phyloP scores from a whole-genome alignment of 2,113 vertebrate species.

The Eretmochelys imbricata region DNA sequence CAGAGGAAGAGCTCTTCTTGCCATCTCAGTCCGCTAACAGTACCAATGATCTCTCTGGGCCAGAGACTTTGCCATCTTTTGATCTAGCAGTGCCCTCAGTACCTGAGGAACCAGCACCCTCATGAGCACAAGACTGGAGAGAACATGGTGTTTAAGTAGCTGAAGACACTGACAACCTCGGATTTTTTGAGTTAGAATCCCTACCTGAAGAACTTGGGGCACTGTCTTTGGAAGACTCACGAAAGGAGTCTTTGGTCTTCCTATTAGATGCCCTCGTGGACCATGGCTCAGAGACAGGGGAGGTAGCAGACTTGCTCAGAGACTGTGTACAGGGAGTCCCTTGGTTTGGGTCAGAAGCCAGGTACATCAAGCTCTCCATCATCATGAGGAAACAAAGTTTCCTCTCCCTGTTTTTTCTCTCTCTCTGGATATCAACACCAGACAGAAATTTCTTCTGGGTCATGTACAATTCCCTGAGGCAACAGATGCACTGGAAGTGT shows the following conservation, averaged over 20 bases:
- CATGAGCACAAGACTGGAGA: neutral
- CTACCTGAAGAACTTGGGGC: neutral
- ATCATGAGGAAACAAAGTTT: neutral
- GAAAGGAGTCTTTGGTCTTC: neutral
- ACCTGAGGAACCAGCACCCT: neutral
- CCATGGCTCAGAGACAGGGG: no score
- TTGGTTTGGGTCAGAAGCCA: neutral
- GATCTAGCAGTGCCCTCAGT: neutral
- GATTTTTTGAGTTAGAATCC: neutral
- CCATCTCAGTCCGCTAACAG: neutral
- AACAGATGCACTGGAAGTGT: neutral
- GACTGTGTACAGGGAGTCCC: neutral
- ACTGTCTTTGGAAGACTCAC: neutral
- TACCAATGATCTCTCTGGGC: neutral
- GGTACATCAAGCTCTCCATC: neutral
- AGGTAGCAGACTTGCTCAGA: neutral
- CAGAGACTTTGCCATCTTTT: neutral
- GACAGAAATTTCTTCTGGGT: neutral
- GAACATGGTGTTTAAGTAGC: neutral
- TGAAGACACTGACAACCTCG: neutral
- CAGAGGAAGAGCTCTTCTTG: neutral
- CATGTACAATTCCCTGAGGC: neutral
- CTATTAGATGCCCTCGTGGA: neutral
- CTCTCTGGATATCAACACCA: no score
- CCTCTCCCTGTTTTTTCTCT: neutral